phyloP scores from a whole-genome alignment of 2,888 invertebrate genomes.

The Drosophila monieri region DNA sequence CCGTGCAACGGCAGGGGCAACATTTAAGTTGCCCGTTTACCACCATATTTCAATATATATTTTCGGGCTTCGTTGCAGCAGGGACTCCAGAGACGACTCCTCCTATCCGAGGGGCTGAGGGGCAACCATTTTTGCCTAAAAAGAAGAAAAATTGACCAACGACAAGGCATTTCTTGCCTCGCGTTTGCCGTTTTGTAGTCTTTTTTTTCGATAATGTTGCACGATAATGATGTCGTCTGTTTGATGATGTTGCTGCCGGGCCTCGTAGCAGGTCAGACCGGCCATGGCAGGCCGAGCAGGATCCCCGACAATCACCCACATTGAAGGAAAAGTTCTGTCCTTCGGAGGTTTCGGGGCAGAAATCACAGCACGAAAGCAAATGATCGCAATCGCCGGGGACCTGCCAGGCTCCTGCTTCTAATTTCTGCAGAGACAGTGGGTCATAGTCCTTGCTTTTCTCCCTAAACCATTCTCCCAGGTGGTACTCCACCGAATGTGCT shows the following conservation, averaged over 20 bases:
- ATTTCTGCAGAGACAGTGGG: slow-evolving; percentile 12
- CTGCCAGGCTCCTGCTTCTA: slow-evolving; percentile 27
- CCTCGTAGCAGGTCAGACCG: slow-evolving; percentile 18
- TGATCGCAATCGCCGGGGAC: slow-evolving; percentile 71
- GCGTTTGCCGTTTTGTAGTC: slow-evolving; percentile 26
- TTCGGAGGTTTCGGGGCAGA: slow-evolving; percentile 58
- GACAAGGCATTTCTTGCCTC: slow-evolving; percentile 71
- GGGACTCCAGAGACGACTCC: slow-evolving; percentile 12
- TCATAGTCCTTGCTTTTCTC: neutral
- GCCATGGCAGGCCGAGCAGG: slow-evolving; percentile 5
- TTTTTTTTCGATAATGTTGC: slow-evolving; percentile 71
- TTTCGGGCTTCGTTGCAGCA: slow-evolving; percentile 38
- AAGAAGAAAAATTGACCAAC: slow-evolving; percentile 49
- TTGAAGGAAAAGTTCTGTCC: slow-evolving; percentile 55
- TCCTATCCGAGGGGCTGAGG: no score
- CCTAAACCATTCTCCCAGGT: no score
- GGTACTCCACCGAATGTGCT: neutral
- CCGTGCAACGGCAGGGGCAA: slow-evolving; percentile 57
- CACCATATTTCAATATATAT: slow-evolving; percentile 79
- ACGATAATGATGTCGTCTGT: slow-evolving; percentile 80
- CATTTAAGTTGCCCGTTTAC: slow-evolving; percentile 80
- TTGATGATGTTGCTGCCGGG: slow-evolving; percentile 73
- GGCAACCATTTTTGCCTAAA: slow-evolving; percentile 58
- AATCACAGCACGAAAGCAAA: slow-evolving; percentile 80
- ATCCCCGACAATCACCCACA: slow-evolving; percentile 67